Conservation (phyloP, 2,888 invertebrate species). For the Bursaphelenchus okinawaensis region DNA sequence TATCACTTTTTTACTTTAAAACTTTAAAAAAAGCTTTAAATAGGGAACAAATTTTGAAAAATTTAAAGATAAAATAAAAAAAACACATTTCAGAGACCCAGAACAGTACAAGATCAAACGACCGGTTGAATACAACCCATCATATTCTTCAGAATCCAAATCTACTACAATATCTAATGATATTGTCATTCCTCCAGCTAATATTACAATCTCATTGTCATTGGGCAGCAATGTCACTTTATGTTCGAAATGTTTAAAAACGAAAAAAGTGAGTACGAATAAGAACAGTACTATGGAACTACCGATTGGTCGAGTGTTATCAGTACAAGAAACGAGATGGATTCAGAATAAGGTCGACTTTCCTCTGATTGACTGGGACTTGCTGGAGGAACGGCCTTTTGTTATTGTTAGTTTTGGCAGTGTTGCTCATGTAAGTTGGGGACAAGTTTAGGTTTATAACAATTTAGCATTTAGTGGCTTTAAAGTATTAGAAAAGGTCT, state of each 20-base stretch:
- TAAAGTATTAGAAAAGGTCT: too few relatives aligned
- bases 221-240: not conserved
- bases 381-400: slow-evolving; percentile 33
- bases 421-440: slow-evolving; percentile 37
- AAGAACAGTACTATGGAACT: not conserved
- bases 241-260: not conserved
- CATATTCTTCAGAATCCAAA: not conserved
- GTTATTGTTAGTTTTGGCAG: slow-evolving; percentile 48
- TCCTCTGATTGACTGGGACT: slow-evolving; percentile 36
- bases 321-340: slow-evolving; percentile 20
- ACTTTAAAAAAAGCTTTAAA: too few relatives aligned
- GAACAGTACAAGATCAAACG: not conserved
- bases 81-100: not conserved
- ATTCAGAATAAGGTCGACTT: slow-evolving; percentile 25
- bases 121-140: not conserved
- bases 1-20: too few relatives aligned
- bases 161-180: too few relatives aligned
- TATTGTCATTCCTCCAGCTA: too few relatives aligned
- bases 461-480: too few relatives aligned
- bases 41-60: too few relatives aligned
- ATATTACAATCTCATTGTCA: not conserved
- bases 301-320: not conserved
- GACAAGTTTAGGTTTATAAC: too few relatives aligned
- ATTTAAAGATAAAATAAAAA: too few relatives aligned
- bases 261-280: not conserved